phyloP scores from a whole-genome alignment of 2,888 invertebrate species.

The Melanostoma mellinum region DNA sequence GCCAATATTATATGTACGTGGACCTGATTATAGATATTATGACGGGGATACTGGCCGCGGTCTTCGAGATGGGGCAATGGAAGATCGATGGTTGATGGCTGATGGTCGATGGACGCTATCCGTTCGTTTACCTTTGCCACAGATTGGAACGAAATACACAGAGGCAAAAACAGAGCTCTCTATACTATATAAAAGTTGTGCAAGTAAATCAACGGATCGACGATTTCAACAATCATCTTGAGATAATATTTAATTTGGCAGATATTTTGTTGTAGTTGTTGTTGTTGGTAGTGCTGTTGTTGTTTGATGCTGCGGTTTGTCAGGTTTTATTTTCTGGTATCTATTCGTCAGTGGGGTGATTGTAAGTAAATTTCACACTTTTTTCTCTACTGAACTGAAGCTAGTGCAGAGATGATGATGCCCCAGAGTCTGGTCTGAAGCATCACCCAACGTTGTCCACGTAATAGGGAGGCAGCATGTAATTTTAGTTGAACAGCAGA shows the following conservation, averaged over 20 bases:
- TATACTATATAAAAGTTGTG: constrained; percentile 33
- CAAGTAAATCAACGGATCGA: constrained; percentile 66
- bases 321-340: constrained; percentile 10
- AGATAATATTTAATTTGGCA: constrained; percentile 71
- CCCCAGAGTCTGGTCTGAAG: constrained; percentile 2
- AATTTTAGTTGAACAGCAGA: constrained; percentile 43
- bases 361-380: constrained; percentile 67
- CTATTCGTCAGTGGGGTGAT: constrained; percentile 20
- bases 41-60: constrained; percentile 52
- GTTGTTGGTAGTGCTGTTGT: not conserved
- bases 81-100: constrained; percentile 35
- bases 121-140: constrained; percentile 71
- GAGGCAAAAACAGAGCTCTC: constrained; percentile 18
- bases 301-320: constrained; percentile 35
- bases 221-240: constrained; percentile 71
- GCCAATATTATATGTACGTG: constrained; percentile 82
- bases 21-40: constrained; percentile 82
- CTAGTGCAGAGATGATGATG: constrained; percentile 1
- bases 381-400: constrained; percentile 21
- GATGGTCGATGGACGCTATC: constrained; percentile 41
- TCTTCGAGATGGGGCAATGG: constrained; percentile 13
- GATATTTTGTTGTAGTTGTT: constrained; percentile 25
- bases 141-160: constrained; percentile 46
- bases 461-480: constrained; percentile 62
- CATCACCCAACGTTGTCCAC: constrained; percentile 6